Evolutionary conservation across 1,140 invertebrate genomes (phyloP).

Genomic region (Eurytemora carolleeae): DNA sequence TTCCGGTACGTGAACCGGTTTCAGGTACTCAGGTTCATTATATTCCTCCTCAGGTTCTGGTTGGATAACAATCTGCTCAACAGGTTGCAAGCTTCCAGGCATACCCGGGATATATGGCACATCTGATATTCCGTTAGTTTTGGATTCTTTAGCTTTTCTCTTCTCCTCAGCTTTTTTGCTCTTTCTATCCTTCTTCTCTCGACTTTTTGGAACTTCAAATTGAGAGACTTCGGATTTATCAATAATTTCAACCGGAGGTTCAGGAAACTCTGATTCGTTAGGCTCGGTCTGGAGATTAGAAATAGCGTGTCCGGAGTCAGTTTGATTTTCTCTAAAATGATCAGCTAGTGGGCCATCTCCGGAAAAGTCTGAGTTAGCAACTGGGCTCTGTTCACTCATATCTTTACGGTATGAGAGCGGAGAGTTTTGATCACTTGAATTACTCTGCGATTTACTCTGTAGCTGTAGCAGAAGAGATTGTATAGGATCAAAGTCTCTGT

Average conservation of each 20-base stretch:
- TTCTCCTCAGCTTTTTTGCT: constrained; percentile 9
- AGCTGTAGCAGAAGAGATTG: constrained; percentile 21
- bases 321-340: too few species aligned
- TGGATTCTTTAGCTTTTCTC: neutral
- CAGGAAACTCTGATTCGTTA: too few species aligned
- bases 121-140: neutral
- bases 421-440: neutral
- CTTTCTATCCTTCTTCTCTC: constrained; percentile 13
- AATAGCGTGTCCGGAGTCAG: too few species aligned
- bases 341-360: too few species aligned
- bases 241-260: too few species aligned
- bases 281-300: too few species aligned
- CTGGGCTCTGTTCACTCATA: neutral
- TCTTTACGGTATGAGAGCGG: neutral
- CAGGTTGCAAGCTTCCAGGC: neutral
- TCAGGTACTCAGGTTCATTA: constrained; percentile 15
- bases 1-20: constrained; percentile 14
- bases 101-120: constrained; percentile 7
- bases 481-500: constrained; percentile 19
- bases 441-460: constrained; percentile 4
- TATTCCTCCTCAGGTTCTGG: constrained; percentile 18
- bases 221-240: too few species aligned
- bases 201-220: constrained; percentile 5
- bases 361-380: too few species aligned
- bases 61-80: constrained; percentile 13